Percentiles rank a stretch among this genome's conserved stretches.
These are phyloP conservation scores for Labrus mixtus DNA, from an alignment of 2,113 vertebrate species.

Conservation along the genomic window DNA sequence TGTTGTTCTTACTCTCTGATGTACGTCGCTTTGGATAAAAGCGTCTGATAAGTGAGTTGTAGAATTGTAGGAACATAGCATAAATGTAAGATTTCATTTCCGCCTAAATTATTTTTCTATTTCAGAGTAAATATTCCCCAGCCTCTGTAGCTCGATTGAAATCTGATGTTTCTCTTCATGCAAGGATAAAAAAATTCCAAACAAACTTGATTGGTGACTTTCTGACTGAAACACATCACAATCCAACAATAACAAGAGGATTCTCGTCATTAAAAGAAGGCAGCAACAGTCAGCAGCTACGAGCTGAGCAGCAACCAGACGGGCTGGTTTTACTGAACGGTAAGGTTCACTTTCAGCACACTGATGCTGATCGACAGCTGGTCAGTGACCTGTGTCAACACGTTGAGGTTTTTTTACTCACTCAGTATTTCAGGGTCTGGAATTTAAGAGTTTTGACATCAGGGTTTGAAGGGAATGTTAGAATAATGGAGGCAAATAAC, in stretches of 20 bases:
- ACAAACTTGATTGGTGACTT: constrained; percentile 41
- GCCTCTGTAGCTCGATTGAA: too few relatives aligned
- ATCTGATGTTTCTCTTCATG: not conserved
- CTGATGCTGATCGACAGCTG: constrained; percentile 22
- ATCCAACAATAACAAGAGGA: constrained; percentile 2
- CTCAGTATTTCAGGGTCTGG: constrained; percentile 8
- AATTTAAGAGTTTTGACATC: constrained; percentile 13
- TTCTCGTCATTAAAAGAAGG: not conserved
- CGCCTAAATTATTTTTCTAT: too few relatives aligned
- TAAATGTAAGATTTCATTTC: too few relatives aligned
- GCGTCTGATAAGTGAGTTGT: too few relatives aligned
- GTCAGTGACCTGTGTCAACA: constrained; percentile 22
- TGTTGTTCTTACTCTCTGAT: too few relatives aligned
- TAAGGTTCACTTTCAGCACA: constrained; percentile 31
- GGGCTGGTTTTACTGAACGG: constrained; percentile 57
- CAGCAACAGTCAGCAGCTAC: constrained; percentile 21
- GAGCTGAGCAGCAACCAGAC: constrained; percentile 43
- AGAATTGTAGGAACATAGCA: too few relatives aligned
- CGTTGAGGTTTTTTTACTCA: not conserved
- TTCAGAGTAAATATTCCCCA: too few relatives aligned
- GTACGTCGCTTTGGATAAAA: too few relatives aligned
- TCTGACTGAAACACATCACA: constrained; percentile 2
- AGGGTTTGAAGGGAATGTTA: not conserved
- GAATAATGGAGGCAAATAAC: not conserved
- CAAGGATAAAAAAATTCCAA: not conserved